These are phyloP conservation scores for Scophthalmus maximus DNA, from an alignment of 2,113 vertebrate species.

Conservation along the genomic window DNA sequence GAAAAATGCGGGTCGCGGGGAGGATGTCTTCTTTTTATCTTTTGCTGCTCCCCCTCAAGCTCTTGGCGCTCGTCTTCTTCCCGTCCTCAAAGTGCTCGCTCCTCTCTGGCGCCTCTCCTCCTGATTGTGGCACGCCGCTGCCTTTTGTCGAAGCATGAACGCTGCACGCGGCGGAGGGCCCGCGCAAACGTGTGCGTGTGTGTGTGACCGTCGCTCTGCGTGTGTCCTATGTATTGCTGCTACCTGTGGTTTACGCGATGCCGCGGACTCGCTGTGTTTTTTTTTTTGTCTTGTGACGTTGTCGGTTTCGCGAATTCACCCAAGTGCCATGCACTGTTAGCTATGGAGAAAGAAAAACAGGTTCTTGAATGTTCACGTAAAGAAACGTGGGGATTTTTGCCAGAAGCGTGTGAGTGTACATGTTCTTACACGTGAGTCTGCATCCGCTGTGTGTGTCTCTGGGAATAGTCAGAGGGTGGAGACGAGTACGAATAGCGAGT, in stretches of 20 bases:
- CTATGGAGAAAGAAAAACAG: conserved; percentile 28
- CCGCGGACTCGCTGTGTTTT: conserved; percentile 37
- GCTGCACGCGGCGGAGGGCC: conserved; percentile 21
- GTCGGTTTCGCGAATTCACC: conserved; percentile 29
- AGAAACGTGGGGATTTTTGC: too few species aligned
- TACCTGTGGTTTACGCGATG: conserved; percentile 5
- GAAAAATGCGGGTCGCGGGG: conserved; percentile 19
- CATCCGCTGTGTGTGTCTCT: conserved; percentile 96
- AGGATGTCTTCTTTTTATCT: background rate
- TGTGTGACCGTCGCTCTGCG: conserved; percentile 6
- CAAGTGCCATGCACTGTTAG: conserved; percentile 40
- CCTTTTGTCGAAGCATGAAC: conserved; percentile 18
- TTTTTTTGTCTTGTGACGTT: background rate
- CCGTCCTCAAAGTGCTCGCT: conserved; percentile 50
- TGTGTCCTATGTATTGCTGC: conserved; percentile 63
- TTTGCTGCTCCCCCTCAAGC: background rate
- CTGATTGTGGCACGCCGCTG: conserved; percentile 73
- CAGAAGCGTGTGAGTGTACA: background rate
- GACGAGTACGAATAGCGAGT: conserved; percentile 93
- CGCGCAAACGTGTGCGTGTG: conserved; percentile 11
- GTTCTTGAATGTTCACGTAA: conserved; percentile 12
- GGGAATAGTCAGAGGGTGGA: conserved; percentile 93
- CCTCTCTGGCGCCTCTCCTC: conserved; percentile 56
- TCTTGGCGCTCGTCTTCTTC: conserved; percentile 17
- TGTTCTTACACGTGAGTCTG: conserved; percentile 93